Percentiles rank a stretch among this genome's conserved stretches.
Evolutionary conservation across 2,113 vertebrate species (phyloP).

Genomic region (Datnioides undecimradiatus): DNA sequence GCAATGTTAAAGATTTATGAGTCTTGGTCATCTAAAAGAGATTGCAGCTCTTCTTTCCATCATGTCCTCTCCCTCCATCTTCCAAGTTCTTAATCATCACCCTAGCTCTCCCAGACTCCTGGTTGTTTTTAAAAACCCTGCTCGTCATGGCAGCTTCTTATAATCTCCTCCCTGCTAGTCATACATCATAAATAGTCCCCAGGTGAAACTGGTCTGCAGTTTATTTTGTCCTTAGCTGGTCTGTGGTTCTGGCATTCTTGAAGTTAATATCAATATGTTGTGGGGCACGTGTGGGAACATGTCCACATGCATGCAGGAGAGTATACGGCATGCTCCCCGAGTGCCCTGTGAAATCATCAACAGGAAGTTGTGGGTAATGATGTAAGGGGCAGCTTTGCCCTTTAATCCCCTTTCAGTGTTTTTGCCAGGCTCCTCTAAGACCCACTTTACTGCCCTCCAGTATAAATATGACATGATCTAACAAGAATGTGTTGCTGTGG

Average conservation of each 20-base stretch:
- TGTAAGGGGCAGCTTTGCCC: constrained; percentile 28
- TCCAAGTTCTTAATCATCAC: constrained; percentile 49
- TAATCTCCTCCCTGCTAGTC: constrained; percentile 7
- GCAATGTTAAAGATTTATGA: constrained; percentile 49
- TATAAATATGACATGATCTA: constrained; percentile 72
- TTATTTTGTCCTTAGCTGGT: constrained; percentile 27
- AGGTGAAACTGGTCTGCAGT: not conserved
- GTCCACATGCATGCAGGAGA: not conserved
- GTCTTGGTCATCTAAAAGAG: constrained; percentile 36
- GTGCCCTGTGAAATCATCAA: constrained; percentile 36
- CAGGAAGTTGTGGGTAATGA: constrained; percentile 59
- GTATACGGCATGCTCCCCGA: not conserved
- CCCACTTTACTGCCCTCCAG: constrained; percentile 58
- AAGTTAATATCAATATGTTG: constrained; percentile 3
- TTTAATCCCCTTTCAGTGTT: constrained; percentile 48
- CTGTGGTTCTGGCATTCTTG: not conserved
- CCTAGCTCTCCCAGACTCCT: constrained; percentile 11
- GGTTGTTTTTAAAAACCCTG: constrained; percentile 28
- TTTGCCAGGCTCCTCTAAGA: constrained; percentile 54
- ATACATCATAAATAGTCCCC: constrained; percentile 19
- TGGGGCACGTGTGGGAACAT: constrained; percentile 6
- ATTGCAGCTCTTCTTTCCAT: constrained; percentile 53
- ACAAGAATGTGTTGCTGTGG: constrained; percentile 77
- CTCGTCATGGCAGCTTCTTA: constrained; percentile 29
- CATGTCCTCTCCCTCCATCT: constrained; percentile 16